Conservation (phyloP, 2,797 vertebrate genomes). For the Podargus strigoides region DNA sequence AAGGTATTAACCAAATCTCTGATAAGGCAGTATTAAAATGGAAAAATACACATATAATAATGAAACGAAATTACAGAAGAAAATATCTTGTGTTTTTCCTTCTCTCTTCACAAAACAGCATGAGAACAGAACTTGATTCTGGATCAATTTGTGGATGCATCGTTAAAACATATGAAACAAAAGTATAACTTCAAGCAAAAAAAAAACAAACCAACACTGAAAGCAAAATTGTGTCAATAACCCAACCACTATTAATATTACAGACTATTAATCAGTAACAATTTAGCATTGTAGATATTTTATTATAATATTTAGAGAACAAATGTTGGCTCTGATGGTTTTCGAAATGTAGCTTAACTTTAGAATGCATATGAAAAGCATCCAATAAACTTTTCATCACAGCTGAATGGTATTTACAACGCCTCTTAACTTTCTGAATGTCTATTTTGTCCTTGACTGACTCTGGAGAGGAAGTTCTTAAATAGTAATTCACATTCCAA, state of each 20-base stretch:
- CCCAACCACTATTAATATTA: neutral
- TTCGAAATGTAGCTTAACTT: neutral
- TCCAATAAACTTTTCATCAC: conserved; percentile 18
- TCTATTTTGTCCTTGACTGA: neutral
- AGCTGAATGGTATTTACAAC: neutral
- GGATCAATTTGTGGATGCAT: neutral
- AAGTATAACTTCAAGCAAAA: neutral
- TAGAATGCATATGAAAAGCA: neutral
- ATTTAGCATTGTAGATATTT: neutral
- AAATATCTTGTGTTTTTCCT: neutral
- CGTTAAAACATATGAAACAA: neutral
- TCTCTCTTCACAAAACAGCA: neutral
- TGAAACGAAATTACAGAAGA: neutral
- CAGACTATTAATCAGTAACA: neutral
- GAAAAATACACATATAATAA: neutral
- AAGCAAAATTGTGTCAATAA: neutral
- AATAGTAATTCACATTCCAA: neutral
- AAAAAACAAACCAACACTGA: rapidly evolving
- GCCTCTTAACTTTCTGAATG: neutral
- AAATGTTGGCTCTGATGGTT: neutral
- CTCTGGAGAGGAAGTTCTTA: neutral
- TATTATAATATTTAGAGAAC: neutral
- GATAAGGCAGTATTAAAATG: neutral
- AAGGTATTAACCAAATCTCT: neutral
- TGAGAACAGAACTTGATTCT: neutral